Conservation (phyloP, 2,888 invertebrate species). For the Ditula angustiorana region DNA sequence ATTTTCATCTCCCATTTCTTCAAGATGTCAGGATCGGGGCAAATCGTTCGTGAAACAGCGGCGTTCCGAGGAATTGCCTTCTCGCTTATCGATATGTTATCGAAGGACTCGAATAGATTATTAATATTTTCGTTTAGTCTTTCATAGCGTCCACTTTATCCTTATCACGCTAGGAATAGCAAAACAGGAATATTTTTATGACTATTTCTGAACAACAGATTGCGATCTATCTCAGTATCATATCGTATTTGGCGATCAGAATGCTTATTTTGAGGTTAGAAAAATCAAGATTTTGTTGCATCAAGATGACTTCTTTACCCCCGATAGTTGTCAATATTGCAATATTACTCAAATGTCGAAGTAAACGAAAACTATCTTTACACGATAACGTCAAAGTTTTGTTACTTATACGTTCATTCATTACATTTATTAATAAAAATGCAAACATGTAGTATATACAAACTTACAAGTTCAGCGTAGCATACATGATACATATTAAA, state of each 20-base stretch:
- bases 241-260: background rate
- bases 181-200: background rate
- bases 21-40: background rate
- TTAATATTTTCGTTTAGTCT: background rate
- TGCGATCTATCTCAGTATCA: background rate
- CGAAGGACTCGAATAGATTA: background rate
- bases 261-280: background rate
- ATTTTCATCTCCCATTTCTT: background rate
- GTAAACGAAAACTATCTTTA: too few relatives aligned
- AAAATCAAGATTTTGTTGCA: too few relatives aligned
- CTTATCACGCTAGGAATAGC: background rate
- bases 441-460: too few relatives aligned
- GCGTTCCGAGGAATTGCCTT: slow-evolving; percentile 4
- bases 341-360: too few relatives aligned
- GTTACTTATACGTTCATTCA: too few relatives aligned
- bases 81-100: slow-evolving; percentile 16
- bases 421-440: too few relatives aligned
- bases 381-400: too few relatives aligned
- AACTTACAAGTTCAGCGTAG: too few relatives aligned
- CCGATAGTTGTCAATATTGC: too few relatives aligned
- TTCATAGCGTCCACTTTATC: background rate
- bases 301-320: too few relatives aligned
- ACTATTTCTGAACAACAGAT: background rate
- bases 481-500: too few relatives aligned
- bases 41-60: slow-evolving; percentile 27